phyloP scores from a whole-genome alignment of 64 coral and sea anemone species.

The Pocillopora damicornis region DNA sequence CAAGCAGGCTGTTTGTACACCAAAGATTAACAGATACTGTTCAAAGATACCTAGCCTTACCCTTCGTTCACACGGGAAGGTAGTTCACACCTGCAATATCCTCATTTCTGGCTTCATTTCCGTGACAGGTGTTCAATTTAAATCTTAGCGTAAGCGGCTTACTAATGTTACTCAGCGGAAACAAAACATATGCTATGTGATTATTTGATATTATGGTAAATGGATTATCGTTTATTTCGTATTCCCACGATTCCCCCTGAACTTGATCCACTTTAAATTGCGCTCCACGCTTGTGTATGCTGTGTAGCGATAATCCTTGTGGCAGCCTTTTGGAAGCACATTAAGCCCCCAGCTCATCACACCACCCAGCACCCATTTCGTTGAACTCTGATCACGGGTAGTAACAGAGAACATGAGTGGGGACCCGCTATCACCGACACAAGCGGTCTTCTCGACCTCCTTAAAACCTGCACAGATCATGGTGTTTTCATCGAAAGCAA shows the following conservation, averaged over 20 bases:
- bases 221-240: not conserved
- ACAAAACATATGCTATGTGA: not conserved
- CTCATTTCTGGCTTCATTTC: too few species aligned
- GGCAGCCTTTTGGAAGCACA: conserved; percentile 46
- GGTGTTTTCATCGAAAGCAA: conserved; percentile 16
- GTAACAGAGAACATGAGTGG: conserved; percentile 80
- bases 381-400: not conserved
- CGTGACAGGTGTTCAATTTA: too few species aligned
- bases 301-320: conserved; percentile 62
- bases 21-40: too few species aligned
- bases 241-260: conserved; percentile 30
- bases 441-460: conserved; percentile 27
- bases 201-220: not conserved
- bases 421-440: conserved; percentile 86
- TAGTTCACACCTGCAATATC: too few species aligned
- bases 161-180: not conserved
- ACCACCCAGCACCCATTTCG: conserved; percentile 79
- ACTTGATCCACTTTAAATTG: conserved; percentile 68
- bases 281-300: conserved; percentile 60
- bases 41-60: too few species aligned
- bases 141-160: not conserved
- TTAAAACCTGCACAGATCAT: conserved; percentile 68
- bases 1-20: too few species aligned
- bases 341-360: conserved; percentile 89
- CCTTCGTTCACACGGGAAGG: too few species aligned